Base-by-base conservation (phyloP, 2,113 vertebrate species). In the Aptenodytes patagonicus region DNA sequence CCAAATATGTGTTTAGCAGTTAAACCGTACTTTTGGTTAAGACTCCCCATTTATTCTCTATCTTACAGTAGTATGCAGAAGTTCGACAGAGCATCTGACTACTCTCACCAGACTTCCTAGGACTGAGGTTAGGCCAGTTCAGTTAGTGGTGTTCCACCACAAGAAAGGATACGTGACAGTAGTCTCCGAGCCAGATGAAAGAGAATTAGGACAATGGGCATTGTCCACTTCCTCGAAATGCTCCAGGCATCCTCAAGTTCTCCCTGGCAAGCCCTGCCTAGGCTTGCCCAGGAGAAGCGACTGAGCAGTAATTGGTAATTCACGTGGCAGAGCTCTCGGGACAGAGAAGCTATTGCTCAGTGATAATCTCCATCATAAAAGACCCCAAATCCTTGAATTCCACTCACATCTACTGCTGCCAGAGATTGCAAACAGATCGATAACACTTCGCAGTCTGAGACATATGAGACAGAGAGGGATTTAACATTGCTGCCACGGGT, bases 321-420 rank as follows among this genome's bases (percentile, higher is more conserved):
- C 83, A 71, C 0, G 0, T 44, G 80, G 57, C 77, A 4, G 57
- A 81, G 46, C 58, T 83, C 42, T 83, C 40, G 62, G 86, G 76
- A 69, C 8, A 2, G 31, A 95, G 36, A 6, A 5, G 20, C 69
- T 89, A 13, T 19, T 83, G 52, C 91, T 89, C 26, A 24, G 89
- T 62, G 52, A 94, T 85, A 60, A 97, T 95, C 87, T 93, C 95
- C 92, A 83, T 49, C 90, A 85, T 58, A 91, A 94, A 96, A 90
- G 78, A 57, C 44, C 82, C 85, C 70, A 69, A 88, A 91, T 90
- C 92, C 92, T 65, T n/a, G 40, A 83, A 97, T 96, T 96, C 92
- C 62, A 52, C 87, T 95, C 95, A 85, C 95, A 97, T 93, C 93
- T 73, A 47, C 70, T 17, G 73, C 91, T 85, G 84, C 84, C 54